Conservation (phyloP, 92 coral and sea anemone genomes). For the Porites divaricata region DNA sequence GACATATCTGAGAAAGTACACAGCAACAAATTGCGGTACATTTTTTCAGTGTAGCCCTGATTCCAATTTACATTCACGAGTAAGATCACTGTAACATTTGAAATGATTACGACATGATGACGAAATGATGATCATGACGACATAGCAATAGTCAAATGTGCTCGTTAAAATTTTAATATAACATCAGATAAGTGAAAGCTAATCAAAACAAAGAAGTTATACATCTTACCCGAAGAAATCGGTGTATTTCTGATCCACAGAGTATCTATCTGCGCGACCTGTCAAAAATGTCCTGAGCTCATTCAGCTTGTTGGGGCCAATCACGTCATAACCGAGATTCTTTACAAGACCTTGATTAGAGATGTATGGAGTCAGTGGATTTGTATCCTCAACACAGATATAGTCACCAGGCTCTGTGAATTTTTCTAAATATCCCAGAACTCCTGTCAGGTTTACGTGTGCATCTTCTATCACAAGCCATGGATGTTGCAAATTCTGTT, state of each 20-base stretch:
- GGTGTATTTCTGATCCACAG: conserved; percentile 54
- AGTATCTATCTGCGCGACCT: conserved; percentile 38
- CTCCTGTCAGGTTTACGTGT: conserved; percentile 49
- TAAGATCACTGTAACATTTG: too few species aligned
- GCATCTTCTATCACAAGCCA: conserved; percentile 72
- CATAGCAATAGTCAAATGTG: conserved; percentile 27
- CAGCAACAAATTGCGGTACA: too few species aligned
- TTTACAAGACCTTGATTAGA: conserved; percentile 35
- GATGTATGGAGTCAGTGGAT: background rate
- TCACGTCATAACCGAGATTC: conserved; percentile 18
- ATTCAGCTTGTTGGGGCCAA: conserved; percentile 49
- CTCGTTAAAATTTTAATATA: background rate
- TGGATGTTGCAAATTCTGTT: conserved; percentile 70
- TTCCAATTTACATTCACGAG: too few species aligned
- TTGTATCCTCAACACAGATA: conserved; percentile 62
- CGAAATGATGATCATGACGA: too few species aligned
- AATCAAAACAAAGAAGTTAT: too few species aligned
- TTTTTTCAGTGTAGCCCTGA: too few species aligned
- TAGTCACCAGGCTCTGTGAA: conserved; percentile 69
- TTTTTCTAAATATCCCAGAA: conserved; percentile 61
- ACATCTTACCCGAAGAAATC: conserved; percentile 63
- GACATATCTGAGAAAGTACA: too few species aligned
- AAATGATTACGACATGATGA: too few species aligned
- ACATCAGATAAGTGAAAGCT: too few species aligned
- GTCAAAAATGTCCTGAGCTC: conserved; percentile 31